Base-by-base conservation (phyloP, 2,888 invertebrate species). In the Acleris literana region DNA sequence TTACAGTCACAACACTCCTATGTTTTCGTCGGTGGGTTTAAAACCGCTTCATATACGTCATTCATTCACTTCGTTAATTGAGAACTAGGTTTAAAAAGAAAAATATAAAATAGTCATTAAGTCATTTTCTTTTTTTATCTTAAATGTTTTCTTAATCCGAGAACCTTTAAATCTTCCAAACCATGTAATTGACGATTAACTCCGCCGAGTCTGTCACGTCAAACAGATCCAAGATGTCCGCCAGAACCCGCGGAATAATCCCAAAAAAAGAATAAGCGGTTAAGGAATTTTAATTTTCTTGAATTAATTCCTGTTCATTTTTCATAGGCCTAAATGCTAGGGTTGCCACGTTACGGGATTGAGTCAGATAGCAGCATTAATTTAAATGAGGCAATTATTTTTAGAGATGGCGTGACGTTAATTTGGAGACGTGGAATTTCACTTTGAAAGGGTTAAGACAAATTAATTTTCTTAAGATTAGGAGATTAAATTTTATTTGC, bases 291-390 rank as follows among this genome's bases (percentile, higher is more conserved):
- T 80, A 82, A 83, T 81, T 83, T 83, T 77, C 71, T 66, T 71
- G 74, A 82, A 83, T 82, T 83, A 83, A 85, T 84, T 81, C 73
- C 72, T 76, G 75, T 79, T 76, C 76, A 81, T 85, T 84, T 84
- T 81, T 81, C 80, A 80, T 73, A 70, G 73, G 74, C 69, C 63
- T 46, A 44, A 61, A 55, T 49, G 65, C 60, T 61, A 65, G 60
- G 65, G 65, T 56, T 65, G 65, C 64, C 68, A 20, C n/a, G n/a
- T n/a, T n/a, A n/a, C 56, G 20, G 54, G 59, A 65, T 65, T 64
- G 60, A 56, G 44, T 65, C 55, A 51, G 55, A 65, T 65, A 52
- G 60, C 65, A 9, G 13, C 60, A 65, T 61, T 52, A 61, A 56
- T 51, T 65, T 65, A 33, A 52, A 65, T 56, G 55, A 44, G 33